A percentile compares a stretch with the other conserved stretches of the same genome.
phyloP scores from a whole-genome alignment of 2,888 invertebrate genomes.

The Zeuzera pyrina region DNA sequence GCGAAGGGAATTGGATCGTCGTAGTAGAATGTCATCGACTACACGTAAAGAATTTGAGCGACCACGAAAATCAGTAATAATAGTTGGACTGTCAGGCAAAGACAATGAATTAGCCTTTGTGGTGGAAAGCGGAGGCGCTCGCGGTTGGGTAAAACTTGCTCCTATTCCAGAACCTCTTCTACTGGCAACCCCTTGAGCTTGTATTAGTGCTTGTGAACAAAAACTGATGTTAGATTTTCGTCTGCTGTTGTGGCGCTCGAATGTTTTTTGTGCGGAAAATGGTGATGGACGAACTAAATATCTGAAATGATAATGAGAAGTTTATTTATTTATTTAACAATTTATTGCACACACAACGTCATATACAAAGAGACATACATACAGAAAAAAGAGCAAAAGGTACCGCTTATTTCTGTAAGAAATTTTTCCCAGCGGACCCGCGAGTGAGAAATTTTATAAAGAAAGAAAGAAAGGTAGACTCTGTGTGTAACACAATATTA shows the following conservation, averaged over 20 bases:
- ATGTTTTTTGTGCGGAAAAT: constrained; percentile 95
- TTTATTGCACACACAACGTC: too few species aligned
- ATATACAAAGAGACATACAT: too few species aligned
- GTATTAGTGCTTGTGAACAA: constrained; percentile 84
- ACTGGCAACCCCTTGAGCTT: constrained; percentile 67
- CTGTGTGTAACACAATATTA: too few species aligned
- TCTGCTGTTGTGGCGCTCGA: constrained; percentile 92
- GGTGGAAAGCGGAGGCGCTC: constrained; percentile 84
- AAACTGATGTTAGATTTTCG: constrained; percentile 94
- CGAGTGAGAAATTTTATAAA: too few species aligned
- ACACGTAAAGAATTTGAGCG: constrained; percentile 90
- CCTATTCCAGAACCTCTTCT: constrained; percentile 81
- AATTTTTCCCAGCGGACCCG: too few species aligned
- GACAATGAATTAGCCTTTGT: constrained; percentile 93
- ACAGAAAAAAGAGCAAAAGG: too few species aligned
- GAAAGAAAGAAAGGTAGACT: too few species aligned
- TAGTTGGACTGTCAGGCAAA: constrained; percentile 90
- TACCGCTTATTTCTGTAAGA: too few species aligned
- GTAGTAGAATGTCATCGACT: constrained; percentile 86
- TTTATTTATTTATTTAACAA: constrained; percentile 6
- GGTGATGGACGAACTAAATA: constrained; percentile 95
- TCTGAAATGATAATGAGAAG: constrained; percentile 60
- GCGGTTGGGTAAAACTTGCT: constrained; percentile 74
- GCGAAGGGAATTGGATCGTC: constrained; percentile 87
- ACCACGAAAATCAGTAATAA: constrained; percentile 83